Conservation (phyloP, 2,113 vertebrate genomes). For the Gadus chalcogrammus region DNA sequence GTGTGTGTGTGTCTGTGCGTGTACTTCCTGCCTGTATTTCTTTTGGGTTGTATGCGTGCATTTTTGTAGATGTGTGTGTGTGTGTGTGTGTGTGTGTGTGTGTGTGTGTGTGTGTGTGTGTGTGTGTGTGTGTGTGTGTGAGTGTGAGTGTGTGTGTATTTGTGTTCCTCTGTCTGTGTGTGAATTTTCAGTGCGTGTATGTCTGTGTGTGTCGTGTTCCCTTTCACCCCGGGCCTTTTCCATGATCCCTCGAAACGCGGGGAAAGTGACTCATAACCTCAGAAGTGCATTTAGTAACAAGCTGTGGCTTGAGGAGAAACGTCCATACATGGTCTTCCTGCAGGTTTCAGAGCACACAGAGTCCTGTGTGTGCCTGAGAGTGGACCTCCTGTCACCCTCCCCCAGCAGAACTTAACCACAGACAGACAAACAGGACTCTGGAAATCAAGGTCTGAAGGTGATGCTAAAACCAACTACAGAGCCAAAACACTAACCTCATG, state of each 20-base stretch:
- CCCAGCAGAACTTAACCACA: too few relatives aligned
- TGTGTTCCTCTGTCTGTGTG: neutral
- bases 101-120: neutral
- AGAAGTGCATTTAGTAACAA: neutral
- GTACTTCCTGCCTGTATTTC: neutral
- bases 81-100: neutral
- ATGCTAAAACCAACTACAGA: too few relatives aligned
- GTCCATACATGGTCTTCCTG: too few relatives aligned
- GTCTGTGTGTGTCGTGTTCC: neutral
- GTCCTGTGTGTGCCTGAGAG: too few relatives aligned
- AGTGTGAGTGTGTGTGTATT: neutral
- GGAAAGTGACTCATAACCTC: neutral
- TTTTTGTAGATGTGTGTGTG: neutral
- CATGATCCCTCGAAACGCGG: neutral
- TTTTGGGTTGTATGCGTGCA: neutral
- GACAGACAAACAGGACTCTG: too few relatives aligned
- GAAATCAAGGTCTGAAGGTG: too few relatives aligned
- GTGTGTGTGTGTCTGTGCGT: conserved; percentile 15
- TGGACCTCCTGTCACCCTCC: too few relatives aligned
- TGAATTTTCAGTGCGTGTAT: neutral
- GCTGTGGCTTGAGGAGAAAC: too few relatives aligned
- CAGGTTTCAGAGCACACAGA: too few relatives aligned
- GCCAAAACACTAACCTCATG: too few relatives aligned
- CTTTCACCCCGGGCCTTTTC: neutral
- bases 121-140: conserved; percentile 3